Evolutionary conservation across 1,140 invertebrate genomes (phyloP).

Genomic region (Pogonomyrmex barbatus): DNA sequence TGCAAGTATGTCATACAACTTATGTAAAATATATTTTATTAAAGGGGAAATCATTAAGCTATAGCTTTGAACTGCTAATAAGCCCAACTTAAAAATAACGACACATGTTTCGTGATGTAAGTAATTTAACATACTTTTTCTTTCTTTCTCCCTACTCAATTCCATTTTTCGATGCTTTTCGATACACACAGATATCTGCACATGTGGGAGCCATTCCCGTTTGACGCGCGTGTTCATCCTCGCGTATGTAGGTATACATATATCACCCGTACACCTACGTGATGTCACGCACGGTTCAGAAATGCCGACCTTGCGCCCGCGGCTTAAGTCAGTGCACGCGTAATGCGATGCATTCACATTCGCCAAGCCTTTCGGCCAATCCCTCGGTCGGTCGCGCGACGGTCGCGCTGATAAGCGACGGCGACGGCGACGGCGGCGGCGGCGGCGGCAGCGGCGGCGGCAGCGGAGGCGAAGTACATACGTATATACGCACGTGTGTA

Average conservation of each 20-base stretch:
- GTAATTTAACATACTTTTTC: not conserved
- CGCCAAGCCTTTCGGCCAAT: constrained; percentile 76
- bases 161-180: not conserved
- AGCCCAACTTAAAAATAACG: too few species aligned
- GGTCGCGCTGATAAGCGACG: constrained; percentile 65
- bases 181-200: not conserved
- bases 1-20: not conserved
- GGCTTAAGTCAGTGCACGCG: constrained; percentile 75
- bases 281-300: constrained; percentile 75
- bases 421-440: not conserved
- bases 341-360: constrained; percentile 77
- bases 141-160: not conserved
- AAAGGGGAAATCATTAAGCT: too few species aligned
- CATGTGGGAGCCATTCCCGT: constrained; percentile 1
- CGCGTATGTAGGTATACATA: constrained; percentile 42
- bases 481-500: constrained; percentile 30
- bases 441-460: constrained; percentile 28
- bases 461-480: not conserved
- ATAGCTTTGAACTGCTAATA: too few species aligned
- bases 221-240: constrained; percentile 42
- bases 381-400: constrained; percentile 63
- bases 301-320: constrained; percentile 75
- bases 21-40: too few species aligned
- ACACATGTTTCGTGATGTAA: too few species aligned
- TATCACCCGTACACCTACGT: constrained; percentile 67